Evolutionary conservation across 2,113 vertebrate species (phyloP).

Genomic region (Myotis davidii): DNA sequence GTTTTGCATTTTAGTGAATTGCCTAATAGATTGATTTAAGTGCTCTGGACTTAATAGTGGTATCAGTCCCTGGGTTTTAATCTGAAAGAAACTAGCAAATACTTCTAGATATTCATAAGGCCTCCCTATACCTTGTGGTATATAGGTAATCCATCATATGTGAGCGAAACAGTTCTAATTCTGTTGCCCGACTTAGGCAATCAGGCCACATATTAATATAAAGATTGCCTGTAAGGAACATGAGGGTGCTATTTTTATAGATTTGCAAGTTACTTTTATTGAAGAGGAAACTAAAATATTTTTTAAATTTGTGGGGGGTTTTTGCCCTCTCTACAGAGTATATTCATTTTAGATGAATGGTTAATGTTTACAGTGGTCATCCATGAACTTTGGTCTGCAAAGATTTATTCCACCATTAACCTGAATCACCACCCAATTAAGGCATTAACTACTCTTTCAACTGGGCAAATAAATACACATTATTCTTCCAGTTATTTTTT

Average conservation of each 20-base stretch:
- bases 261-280: not conserved
- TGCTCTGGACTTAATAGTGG: not conserved
- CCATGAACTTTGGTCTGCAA: not conserved
- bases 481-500: not conserved
- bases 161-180: not conserved
- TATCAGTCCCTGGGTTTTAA: not conserved
- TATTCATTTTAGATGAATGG: not conserved
- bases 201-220: not conserved
- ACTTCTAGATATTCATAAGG: not conserved
- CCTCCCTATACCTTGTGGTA: not conserved
- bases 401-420: not conserved
- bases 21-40: constrained; percentile 11
- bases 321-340: not conserved
- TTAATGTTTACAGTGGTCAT: not conserved
- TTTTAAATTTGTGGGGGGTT: not conserved
- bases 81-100: not conserved
- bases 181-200: not conserved
- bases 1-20: constrained; percentile 2
- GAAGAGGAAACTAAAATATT: not conserved
- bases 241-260: not conserved
- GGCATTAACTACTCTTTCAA: not conserved
- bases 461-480: not conserved
- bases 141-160: not conserved
- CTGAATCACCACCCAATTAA: not conserved
- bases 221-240: not conserved